Evolutionary conservation across 2,797 vertebrate species (phyloP).

Genomic region (Hippocampus kuda): DNA sequence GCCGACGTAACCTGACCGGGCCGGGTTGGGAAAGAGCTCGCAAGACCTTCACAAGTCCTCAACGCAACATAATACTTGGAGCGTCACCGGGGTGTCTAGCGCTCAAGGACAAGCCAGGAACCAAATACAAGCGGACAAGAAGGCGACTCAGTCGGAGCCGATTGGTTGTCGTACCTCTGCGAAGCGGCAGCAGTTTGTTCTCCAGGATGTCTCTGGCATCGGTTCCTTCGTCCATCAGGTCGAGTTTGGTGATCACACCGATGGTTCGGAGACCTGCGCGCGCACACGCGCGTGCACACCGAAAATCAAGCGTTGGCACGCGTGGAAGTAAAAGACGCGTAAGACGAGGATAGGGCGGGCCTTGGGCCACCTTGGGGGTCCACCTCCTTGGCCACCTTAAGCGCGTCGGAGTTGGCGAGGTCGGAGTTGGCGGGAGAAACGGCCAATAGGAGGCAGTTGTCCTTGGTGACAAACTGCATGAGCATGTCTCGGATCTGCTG

Average conservation of each 20-base stretch:
- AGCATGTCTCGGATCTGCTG: slow-evolving; percentile 91
- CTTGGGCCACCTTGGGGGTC: slow-evolving; percentile 81
- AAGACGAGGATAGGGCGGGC: too few species aligned
- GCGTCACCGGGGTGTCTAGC: background rate
- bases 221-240: slow-evolving; percentile 87
- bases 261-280: slow-evolving; percentile 61
- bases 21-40: too few species aligned
- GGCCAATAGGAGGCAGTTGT: slow-evolving; percentile 92
- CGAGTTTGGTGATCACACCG: slow-evolving; percentile 92
- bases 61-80: too few species aligned
- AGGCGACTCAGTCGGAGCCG: too few species aligned
- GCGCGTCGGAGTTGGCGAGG: slow-evolving; percentile 93
- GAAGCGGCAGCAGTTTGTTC: slow-evolving; percentile 61
- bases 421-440: slow-evolving; percentile 95
- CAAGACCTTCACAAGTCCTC: too few species aligned
- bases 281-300: too few species aligned
- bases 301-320: too few species aligned
- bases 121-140: too few species aligned
- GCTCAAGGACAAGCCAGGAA: too few species aligned
- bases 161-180: slow-evolving; percentile 41
- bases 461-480: slow-evolving; percentile 96
- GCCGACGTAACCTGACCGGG: slow-evolving; percentile 81
- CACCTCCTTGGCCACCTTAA: slow-evolving; percentile 97
- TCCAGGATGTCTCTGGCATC: slow-evolving; percentile 64
- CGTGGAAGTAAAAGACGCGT: too few species aligned